phyloP scores from a whole-genome alignment of 2,888 invertebrate genomes.

The Empis livida region DNA sequence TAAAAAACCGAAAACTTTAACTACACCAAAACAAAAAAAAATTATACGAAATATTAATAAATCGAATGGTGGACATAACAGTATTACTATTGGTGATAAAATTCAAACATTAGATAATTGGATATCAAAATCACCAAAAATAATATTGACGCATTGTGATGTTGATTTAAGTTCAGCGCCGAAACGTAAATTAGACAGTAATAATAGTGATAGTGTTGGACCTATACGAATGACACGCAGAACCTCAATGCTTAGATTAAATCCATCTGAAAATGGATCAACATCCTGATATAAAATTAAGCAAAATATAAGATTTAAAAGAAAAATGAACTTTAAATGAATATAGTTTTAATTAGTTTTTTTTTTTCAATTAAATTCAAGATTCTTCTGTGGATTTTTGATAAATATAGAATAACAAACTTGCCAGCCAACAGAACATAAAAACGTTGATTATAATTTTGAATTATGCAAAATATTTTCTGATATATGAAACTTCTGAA shows the following conservation, averaged over 20 bases:
- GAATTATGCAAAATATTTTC: too few species aligned
- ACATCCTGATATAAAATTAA: too few species aligned
- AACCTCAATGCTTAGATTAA: slow-evolving; percentile 9
- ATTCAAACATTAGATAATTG: slow-evolving; percentile 16
- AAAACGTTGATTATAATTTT: too few species aligned
- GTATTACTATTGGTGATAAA: background rate
- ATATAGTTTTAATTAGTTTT: too few species aligned
- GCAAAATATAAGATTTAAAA: too few species aligned
- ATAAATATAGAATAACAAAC: too few species aligned
- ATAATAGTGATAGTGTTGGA: background rate
- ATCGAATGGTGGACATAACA: background rate
- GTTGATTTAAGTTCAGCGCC: slow-evolving; percentile 6
- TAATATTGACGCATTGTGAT: background rate
- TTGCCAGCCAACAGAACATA: too few species aligned
- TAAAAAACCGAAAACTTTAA: too few species aligned
- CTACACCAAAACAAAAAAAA: background rate
- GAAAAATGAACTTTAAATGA: too few species aligned
- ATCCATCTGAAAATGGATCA: slow-evolving; percentile 4
- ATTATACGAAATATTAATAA: background rate
- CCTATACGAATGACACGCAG: slow-evolving; percentile 9
- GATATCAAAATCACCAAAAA: slow-evolving; percentile 15
- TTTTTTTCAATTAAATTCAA: too few species aligned
- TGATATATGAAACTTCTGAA: too few species aligned
- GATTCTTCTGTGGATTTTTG: too few species aligned
- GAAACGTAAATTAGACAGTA: background rate